Evolutionary conservation across 1,140 invertebrate species (phyloP).

Genomic region (honey bee (Apis mellifera)): Amel_HAv3.1 CM009936.2:7741001-7741500

Average conservation of each 20-base stretch:
- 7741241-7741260: background rate
- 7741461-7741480: too few species aligned
- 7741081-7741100: background rate
- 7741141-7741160: background rate
- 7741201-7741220: background rate
- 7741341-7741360: background rate
- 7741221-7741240: background rate
- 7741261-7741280: background rate
- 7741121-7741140: background rate
- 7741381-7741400: background rate
- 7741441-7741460: slow-evolving; percentile 9
- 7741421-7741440: background rate
- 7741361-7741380: slow-evolving; percentile 8
- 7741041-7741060: background rate
- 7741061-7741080: background rate
- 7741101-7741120: too few species aligned
- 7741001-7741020: background rate
- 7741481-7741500: background rate
- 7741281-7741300: slow-evolving; percentile 17
- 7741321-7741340: background rate
- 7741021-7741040: background rate
- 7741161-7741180: too few species aligned
- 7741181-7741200: too few species aligned
- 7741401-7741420: background rate
- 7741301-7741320: background rate